Evolutionary conservation across 2,888 invertebrate species (phyloP).

Genomic region (Pardosa pseudoannulata): DNA sequence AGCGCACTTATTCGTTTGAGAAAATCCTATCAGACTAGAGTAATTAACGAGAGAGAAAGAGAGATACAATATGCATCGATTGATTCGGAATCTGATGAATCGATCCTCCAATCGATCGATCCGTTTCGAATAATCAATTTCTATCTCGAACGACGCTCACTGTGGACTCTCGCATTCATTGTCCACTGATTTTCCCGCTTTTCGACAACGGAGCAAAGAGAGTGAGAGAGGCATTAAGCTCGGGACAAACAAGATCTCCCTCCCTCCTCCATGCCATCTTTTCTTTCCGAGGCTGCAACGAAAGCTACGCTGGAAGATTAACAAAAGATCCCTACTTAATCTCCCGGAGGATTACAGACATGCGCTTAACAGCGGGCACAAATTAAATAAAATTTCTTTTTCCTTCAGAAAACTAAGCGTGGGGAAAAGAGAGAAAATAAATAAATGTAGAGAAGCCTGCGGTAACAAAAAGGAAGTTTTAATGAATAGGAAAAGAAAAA

Average conservation of each 20-base stretch:
- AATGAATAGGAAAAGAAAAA: too few species aligned
- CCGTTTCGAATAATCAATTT: not conserved
- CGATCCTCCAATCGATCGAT: not conserved
- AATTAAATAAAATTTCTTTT: constrained; percentile 8
- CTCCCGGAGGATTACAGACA: constrained; percentile 29
- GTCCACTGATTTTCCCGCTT: not conserved
- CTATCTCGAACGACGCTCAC: not conserved
- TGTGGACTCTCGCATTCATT: not conserved
- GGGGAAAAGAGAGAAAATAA: too few species aligned
- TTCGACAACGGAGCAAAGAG: not conserved
- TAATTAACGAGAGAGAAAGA: too few species aligned
- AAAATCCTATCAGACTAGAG: too few species aligned
- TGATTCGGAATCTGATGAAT: too few species aligned
- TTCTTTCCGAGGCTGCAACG: constrained; percentile 8
- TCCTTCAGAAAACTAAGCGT: too few species aligned
- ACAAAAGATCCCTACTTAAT: constrained; percentile 55
- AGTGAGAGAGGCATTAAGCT: too few species aligned
- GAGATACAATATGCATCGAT: too few species aligned
- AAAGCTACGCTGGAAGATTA: constrained; percentile 31
- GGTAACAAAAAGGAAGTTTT: too few species aligned
- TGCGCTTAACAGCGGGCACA: constrained; percentile 41
- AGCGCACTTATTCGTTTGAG: too few species aligned
- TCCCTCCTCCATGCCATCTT: constrained; percentile 29
- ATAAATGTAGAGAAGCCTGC: too few species aligned
- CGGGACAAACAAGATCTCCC: constrained; percentile 43